Evolutionary conservation across 2,888 invertebrate genomes (phyloP), one percentile per base, ranked within the genome.

Genomic region (Mimachlamys varia): DNA sequence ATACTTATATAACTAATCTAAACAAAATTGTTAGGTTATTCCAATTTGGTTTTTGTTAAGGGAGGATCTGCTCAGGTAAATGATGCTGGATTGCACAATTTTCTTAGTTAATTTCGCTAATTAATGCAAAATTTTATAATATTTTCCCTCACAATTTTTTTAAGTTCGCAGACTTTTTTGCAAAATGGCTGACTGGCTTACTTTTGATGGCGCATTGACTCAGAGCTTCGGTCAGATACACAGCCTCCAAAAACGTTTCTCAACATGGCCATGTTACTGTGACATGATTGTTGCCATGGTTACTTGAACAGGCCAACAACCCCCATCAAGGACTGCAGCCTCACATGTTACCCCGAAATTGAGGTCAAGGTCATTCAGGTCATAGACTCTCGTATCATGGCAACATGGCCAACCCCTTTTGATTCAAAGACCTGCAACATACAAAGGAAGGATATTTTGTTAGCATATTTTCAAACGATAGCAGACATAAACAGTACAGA

Each of bases 181-280:
- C 44, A 89, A 4, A 53, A 87, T 38, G n/a, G 49, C 37, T 7
- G 19, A 33, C 27, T 27, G 33, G 93, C 95, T 94, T 93, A 95
- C 96, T 95, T 95, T 93, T 94, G 94, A 89, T 93, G 94, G 92
- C 95, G 95, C 93, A 95, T 94, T 89, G 94, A 94, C 93, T 95
- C 95, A 33, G 95, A 91, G 92, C 96, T 95, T 93, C 95, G 94
- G 93, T 96, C 96, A 90, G 96, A 96, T 58, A 96, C 96, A 94
- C 96, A 96, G 91, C 96, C 96, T 89, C 95, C 94, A 94, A 96
- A 95, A 93, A 96, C 95, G 94, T 95, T 96, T 89, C 96, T 95
- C 92, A 96, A 94, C 95, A 96, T 95, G 93, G 96, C 95, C 95
- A 95, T 92, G 62, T 92, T 91, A 91, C 33, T 89, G 76, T 76